These are phyloP conservation scores for Cuniculus paca DNA, from an alignment of 2,797 vertebrate genomes.

Conservation along the genomic window DNA sequence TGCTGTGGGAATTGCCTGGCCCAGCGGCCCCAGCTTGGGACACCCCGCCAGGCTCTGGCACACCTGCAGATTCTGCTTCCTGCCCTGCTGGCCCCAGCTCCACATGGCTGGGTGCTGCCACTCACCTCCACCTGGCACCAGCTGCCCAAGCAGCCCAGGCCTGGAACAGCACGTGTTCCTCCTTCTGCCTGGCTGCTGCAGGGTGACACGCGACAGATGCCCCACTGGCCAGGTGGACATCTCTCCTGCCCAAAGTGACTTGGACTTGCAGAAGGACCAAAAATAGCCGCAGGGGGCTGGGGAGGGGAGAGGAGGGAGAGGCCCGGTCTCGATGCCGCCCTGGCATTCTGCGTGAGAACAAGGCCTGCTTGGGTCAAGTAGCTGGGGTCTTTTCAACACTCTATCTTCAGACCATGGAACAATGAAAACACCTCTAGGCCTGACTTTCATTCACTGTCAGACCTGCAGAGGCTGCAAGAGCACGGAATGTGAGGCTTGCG, in stretches of 20 bases:
- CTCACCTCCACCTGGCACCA: not conserved
- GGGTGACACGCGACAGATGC: too few relatives aligned
- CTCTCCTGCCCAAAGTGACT: not conserved
- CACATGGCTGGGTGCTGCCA: too few relatives aligned
- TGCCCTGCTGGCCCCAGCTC: not conserved
- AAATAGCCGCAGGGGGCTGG: rapidly evolving
- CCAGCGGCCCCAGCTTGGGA: not conserved
- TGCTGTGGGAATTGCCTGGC: not conserved
- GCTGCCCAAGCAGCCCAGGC: not conserved
- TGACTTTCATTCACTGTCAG: not conserved
- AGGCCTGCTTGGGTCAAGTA: not conserved
- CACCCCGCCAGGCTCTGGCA: too few relatives aligned
- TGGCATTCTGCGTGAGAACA: not conserved
- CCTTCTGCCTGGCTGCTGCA: not conserved
- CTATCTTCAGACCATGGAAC: not conserved
- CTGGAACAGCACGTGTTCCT: too few relatives aligned
- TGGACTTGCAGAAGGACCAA: not conserved
- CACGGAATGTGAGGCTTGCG: not conserved
- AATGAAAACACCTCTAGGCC: not conserved
- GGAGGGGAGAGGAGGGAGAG: rapidly evolving
- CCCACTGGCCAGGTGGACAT: not conserved
- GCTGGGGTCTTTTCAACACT: not conserved
- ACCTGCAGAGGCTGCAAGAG: not conserved
- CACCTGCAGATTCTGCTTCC: too few relatives aligned
- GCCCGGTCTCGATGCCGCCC: rapidly evolving